Base-by-base conservation (phyloP, 37 sponge, comb jelly and placozoan genomes). In the Spongia lamella region DNA sequence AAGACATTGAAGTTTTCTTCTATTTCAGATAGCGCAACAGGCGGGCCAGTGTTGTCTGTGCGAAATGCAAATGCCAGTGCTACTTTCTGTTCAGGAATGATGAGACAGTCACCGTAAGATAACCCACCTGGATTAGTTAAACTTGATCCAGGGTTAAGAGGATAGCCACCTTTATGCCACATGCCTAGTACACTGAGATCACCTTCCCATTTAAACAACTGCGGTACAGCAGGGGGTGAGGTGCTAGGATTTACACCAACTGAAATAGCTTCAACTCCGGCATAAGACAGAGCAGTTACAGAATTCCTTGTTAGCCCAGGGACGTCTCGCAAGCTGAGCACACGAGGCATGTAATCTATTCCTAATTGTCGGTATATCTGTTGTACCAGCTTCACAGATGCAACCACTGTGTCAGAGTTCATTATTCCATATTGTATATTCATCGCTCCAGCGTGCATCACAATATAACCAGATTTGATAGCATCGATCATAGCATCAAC, bases 151-250 rank as follows among this genome's bases (percentile, higher is more conserved):
- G 88, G 82, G 52, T 81, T 72, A 22, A 24, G 25, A 16, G 88
- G 88, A 36, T 90, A 90, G 1, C 91, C 91, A 1, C 91, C 91
- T 30, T 78, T 59, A 53, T 90, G 86, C 91, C 91, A 90, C 62
- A 85, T 61, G 25, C 69, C 91, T 21, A 90, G 52, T 1, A 81
- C 36, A 21, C 33, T 20, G 40, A 16, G 16, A 21, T 56, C 47
- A 19, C 7, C n/a, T 3, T 38, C 25, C 91, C 91, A 90, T 13
- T 30, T 53, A 55, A 90, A 90, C 13, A 85, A 31, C 19, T 70
- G 60, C 14, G 91, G 86, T 25, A 85, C 79, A 30, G 75, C 81
- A 17, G 91, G 91, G 26, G 91, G 91, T 27, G 86, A 61, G 37
- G 73, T 76, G 0, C 73, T 79, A 24, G 82, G 78, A 50, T 90